Base-by-base conservation (phyloP, 2,888 invertebrate species). In the Phragmatobia fuliginosa region DNA sequence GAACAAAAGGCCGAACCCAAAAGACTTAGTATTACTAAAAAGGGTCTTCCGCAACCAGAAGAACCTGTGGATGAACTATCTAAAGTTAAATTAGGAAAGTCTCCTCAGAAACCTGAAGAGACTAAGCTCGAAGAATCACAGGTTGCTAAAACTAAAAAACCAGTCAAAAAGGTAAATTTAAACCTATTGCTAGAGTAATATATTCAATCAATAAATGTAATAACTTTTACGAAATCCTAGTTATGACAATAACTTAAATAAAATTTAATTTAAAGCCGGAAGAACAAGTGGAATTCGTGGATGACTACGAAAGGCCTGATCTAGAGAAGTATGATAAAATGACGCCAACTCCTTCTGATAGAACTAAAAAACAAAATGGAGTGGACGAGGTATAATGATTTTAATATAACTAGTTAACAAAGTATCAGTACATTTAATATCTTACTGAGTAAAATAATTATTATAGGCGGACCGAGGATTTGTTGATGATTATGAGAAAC, bases 291-390 rank as follows among this genome's bases (percentile, higher is more conserved):
- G 96, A 96, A 76, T 94, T 95, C 66, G 93, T 96, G 68, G 97
- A 97, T 58, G 97, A 97, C 90, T 97, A 97, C 85, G 97, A 97
- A 87, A 95, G 97, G 76, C 96, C 97, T 0, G 96, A 96, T 38
- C 93, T 97, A 71, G 97, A 97, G 86, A 97, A 96, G 91, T 97
- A 96, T 83, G 96, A 97, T 85, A 96, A 96, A 89, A 74, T 95
- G 58, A 91, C 94, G 80, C 95, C 95, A 64, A 92, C 94, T 62
- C 87, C 93, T 58, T 83, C 83, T 41, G 94, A 94, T 78, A 94
- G 87, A 77, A 85, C 85, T 60, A 94, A 94, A 89, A 94, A 92
- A 83, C 91, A 93, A 87, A 95, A 94, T 71, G 94, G 94, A 70
- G 87, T 94, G 74, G 85, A 88, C 78, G 91, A 94, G 94, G 94